These are phyloP conservation scores for Coregonus suidteri DNA, from an alignment of 2,797 vertebrate genomes.

Conservation along the genomic window DNA sequence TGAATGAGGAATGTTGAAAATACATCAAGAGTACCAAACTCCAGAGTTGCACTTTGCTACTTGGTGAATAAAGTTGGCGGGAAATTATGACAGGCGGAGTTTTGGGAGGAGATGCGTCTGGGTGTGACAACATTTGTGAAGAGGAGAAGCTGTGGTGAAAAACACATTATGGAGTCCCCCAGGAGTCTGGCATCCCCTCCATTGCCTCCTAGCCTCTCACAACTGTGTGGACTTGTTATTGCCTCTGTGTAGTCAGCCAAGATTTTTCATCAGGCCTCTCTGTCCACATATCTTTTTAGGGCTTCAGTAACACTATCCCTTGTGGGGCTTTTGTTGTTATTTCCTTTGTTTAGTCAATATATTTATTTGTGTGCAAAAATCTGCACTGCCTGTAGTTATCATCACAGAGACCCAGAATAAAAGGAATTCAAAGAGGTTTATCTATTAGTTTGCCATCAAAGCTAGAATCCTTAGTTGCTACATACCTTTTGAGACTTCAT, in stretches of 20 bases:
- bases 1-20: not conserved
- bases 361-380: not conserved
- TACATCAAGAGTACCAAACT: slow-evolving; percentile 4
- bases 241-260: slow-evolving; percentile 33
- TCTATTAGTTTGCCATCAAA: not conserved
- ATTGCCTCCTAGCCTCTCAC: slow-evolving; percentile 41
- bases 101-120: not conserved
- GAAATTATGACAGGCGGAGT: slow-evolving; percentile 17
- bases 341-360: not conserved
- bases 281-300: slow-evolving; percentile 4
- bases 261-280: slow-evolving; percentile 23
- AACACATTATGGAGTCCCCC: slow-evolving; percentile 49
- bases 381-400: not conserved
- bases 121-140: not conserved
- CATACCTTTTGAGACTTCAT: too few species aligned
- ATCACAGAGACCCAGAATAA: not conserved
- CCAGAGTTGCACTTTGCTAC: slow-evolving; percentile 26
- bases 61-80: slow-evolving; percentile 28
- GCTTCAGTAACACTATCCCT: slow-evolving; percentile 13
- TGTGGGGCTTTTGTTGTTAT: slow-evolving; percentile 9
- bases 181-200: slow-evolving; percentile 41
- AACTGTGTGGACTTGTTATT: slow-evolving; percentile 45
- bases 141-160: slow-evolving; percentile 24
- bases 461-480: too few species aligned
- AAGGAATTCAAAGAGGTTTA: not conserved